These are phyloP conservation scores for Diadumene lineata DNA, from an alignment of 92 coral and sea anemone species.

Conservation along the genomic window DNA sequence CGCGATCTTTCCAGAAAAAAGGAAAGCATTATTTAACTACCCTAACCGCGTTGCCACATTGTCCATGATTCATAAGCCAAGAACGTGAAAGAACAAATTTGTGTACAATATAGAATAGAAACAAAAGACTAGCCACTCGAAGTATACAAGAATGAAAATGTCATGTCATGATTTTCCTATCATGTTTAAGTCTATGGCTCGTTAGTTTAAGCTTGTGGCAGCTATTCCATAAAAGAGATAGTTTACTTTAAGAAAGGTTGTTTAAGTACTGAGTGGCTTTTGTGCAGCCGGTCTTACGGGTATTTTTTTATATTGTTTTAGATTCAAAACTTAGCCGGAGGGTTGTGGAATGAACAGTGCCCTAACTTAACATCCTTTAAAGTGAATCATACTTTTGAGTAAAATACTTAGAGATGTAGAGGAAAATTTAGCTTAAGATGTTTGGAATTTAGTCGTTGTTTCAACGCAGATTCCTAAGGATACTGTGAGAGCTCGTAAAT, in stretches of 20 bases:
- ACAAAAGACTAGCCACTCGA: not conserved
- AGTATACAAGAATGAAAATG: conserved; percentile 12
- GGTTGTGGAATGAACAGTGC: conserved; percentile 5
- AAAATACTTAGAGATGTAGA: not conserved
- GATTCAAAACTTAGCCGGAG: conserved; percentile 6
- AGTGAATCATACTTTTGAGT: not conserved
- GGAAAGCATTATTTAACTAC: conserved; percentile 2
- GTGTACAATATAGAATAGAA: not conserved
- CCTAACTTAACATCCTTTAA: conserved; percentile 8
- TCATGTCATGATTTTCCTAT: conserved; percentile 3
- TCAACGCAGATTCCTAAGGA: not conserved
- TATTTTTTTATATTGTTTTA: conserved; percentile 22
- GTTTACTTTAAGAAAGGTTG: not conserved
- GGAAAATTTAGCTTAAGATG: conserved; percentile 1
- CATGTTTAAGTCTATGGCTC: no score
- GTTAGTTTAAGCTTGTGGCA: no score
- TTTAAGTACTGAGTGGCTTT: conserved; percentile 6
- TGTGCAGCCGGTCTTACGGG: conserved; percentile 19
- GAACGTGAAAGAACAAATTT: not conserved
- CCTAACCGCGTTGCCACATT: not conserved
- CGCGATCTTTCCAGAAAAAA: conserved; percentile 1
- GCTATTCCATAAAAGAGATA: no score
- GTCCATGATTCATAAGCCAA: conserved; percentile 4
- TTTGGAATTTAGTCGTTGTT: not conserved
- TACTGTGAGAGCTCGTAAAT: conserved; percentile 25